A percentile compares a stretch with the other conserved stretches of the same genome.
These are phyloP conservation scores for Schizopygopsis malacanthus DNA, from an alignment of 2,797 vertebrate genomes.

Conservation along the genomic window DNA sequence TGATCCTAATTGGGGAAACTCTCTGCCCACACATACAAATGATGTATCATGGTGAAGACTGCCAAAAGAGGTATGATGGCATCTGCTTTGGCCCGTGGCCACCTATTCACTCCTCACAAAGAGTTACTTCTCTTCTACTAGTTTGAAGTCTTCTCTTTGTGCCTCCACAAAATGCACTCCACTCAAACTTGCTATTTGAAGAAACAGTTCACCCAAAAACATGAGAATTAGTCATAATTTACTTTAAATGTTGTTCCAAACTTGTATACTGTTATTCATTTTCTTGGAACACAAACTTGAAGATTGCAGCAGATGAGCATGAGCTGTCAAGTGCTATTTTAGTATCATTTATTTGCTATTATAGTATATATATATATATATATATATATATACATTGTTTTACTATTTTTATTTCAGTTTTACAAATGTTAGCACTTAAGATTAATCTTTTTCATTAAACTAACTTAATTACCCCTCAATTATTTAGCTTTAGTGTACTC, in stretches of 20 bases:
- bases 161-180: neutral
- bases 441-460: too few species aligned
- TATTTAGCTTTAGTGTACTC: too few species aligned
- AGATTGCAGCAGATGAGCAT: neutral
- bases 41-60: conserved; percentile 1
- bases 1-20: neutral
- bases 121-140: neutral
- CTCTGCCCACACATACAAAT: conserved; percentile 6
- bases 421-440: too few species aligned
- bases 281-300: neutral
- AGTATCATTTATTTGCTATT: neutral
- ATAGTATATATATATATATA: neutral
- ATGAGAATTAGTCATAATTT: neutral
- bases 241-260: neutral
- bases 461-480: too few species aligned
- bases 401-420: too few species aligned
- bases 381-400: too few species aligned
- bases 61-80: conserved; percentile 31
- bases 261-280: neutral
- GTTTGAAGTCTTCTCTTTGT: neutral
- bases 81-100: conserved; percentile 21
- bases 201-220: neutral
- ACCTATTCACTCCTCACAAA: neutral
- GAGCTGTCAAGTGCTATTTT: neutral
- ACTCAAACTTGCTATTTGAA: conserved; percentile 1